These are phyloP conservation scores for Caenorhabditis angaria DNA, from an alignment of 2,888 invertebrate genomes.

Conservation along the genomic window DNA sequence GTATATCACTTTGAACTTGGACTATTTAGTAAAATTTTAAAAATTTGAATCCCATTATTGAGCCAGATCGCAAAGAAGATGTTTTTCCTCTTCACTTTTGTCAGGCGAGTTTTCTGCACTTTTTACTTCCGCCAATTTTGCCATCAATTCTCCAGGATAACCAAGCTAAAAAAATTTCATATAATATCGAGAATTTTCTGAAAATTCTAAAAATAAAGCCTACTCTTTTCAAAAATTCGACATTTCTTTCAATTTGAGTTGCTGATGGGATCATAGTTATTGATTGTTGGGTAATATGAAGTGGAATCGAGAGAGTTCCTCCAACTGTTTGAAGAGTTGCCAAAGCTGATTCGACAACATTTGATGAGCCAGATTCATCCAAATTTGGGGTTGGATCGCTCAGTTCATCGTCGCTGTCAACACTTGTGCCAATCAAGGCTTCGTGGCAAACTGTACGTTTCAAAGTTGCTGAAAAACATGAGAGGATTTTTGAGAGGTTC, in stretches of 20 bases:
- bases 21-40: no score
- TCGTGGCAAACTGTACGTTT: constrained; percentile 45
- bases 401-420: constrained; percentile 48
- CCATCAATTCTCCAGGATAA: constrained; percentile 12
- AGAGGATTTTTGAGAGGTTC: background rate
- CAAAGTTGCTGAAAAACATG: constrained; percentile 33
- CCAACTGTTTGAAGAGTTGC: constrained; percentile 24
- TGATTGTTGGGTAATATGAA: constrained; percentile 19
- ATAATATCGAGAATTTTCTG: background rate
- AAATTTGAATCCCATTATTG: no score
- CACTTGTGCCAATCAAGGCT: constrained; percentile 38
- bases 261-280: constrained; percentile 18
- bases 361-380: constrained; percentile 10
- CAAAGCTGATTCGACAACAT: constrained; percentile 14
- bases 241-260: constrained; percentile 20
- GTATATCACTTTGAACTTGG: no score
- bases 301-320: constrained; percentile 11
- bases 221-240: constrained; percentile 21
- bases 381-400: constrained; percentile 16
- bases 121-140: constrained; percentile 6
- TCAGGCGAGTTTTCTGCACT: constrained; percentile 21
- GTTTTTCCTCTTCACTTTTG: constrained; percentile 35
- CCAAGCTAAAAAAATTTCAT: constrained; percentile 27
- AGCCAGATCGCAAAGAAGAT: constrained; percentile 1
- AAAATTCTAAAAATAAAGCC: background rate